Conservation (phyloP, 1,140 invertebrate species). For the Pteromalus puparum region DNA sequence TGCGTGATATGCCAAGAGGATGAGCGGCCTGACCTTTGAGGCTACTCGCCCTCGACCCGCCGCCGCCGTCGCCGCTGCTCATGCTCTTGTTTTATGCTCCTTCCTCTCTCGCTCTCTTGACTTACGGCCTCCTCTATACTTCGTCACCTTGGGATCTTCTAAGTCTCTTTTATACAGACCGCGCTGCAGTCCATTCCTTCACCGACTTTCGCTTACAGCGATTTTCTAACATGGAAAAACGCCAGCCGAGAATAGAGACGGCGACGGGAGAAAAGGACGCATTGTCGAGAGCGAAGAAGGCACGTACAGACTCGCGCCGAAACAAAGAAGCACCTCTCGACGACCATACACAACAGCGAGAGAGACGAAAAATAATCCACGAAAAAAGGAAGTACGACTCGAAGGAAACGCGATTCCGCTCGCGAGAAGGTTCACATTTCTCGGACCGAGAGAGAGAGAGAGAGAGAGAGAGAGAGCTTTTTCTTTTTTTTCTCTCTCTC, state of each 20-base stretch:
- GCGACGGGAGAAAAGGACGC: too few species aligned
- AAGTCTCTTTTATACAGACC: neutral
- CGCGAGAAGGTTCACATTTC: slow-evolving; percentile 38
- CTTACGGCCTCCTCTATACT: neutral
- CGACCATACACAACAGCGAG: neutral
- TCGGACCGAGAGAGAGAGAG: neutral
- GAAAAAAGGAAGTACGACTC: neutral
- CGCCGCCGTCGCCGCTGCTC: too few species aligned
- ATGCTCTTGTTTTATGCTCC: slow-evolving; percentile 16
- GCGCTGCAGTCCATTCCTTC: neutral
- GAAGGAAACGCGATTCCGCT: slow-evolving; percentile 35
- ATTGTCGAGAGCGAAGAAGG: neutral
- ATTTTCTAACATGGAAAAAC: neutral
- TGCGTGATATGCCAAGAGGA: neutral
- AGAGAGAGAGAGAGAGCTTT: neutral
- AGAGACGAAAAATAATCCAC: neutral
- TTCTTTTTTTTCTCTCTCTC: neutral
- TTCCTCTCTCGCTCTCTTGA: slow-evolving; percentile 11
- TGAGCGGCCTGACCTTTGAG: slow-evolving; percentile 37
- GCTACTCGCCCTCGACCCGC: slow-evolving; percentile 39
- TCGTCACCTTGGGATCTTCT: slow-evolving; percentile 4
- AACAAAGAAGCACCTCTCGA: neutral
- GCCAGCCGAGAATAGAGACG: too few species aligned
- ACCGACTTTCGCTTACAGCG: neutral
- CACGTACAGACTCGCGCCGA: neutral